These are phyloP conservation scores for Euclidia mi DNA, from an alignment of 2,888 invertebrate genomes.

Conservation along the genomic window DNA sequence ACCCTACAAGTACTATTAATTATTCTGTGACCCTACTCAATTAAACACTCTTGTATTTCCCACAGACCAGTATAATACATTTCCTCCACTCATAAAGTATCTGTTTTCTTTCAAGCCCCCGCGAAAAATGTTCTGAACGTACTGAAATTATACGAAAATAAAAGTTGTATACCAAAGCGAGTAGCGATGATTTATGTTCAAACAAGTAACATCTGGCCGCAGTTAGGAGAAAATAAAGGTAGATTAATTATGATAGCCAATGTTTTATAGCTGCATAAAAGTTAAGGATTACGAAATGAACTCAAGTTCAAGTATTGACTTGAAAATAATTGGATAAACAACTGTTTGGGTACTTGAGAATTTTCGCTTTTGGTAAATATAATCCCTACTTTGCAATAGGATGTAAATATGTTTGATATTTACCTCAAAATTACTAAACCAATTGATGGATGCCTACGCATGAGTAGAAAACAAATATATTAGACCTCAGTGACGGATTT, in stretches of 20 bases:
- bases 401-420: too few relatives aligned
- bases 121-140: constrained; percentile 21
- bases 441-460: too few relatives aligned
- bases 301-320: too few relatives aligned
- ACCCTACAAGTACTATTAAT: too few relatives aligned
- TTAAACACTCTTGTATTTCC: background rate
- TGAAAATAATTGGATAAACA: too few relatives aligned
- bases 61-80: background rate
- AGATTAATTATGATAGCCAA: constrained; percentile 26
- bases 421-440: too few relatives aligned
- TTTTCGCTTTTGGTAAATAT: too few relatives aligned
- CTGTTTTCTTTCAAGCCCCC: constrained; percentile 14
- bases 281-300: background rate
- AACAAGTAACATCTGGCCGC: constrained; percentile 33
- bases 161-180: constrained; percentile 23
- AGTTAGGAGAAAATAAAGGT: constrained; percentile 18
- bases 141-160: constrained; percentile 24
- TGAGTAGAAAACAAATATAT: too few relatives aligned
- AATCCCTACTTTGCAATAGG: too few relatives aligned
- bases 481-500: too few relatives aligned
- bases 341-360: too few relatives aligned
- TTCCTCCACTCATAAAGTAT: constrained; percentile 15
- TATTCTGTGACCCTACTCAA: too few relatives aligned
- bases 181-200: constrained; percentile 36
- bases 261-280: background rate